A percentile compares a stretch with the other conserved stretches of the same genome.
phyloP scores from a whole-genome alignment of 2,797 vertebrate species.

The Passerculus sandwichensis region DNA sequence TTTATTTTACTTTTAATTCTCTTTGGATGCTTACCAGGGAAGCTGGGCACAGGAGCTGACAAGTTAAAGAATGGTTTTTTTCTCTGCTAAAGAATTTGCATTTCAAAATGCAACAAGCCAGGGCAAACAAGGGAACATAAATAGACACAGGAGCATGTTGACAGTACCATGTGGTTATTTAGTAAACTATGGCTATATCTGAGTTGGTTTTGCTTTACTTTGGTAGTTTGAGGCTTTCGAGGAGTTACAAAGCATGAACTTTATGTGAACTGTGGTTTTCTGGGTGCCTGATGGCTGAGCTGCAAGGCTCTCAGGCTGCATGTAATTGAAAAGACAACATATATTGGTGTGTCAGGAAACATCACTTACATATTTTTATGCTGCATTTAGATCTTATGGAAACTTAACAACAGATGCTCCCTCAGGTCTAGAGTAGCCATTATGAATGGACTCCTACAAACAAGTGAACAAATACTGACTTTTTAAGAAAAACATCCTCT shows the following conservation, averaged over 20 bases:
- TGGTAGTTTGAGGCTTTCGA: neutral
- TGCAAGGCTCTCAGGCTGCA: neutral
- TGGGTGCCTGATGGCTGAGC: neutral
- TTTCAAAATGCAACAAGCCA: neutral
- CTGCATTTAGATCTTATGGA: neutral
- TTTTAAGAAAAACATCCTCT: neutral
- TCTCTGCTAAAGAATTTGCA: neutral
- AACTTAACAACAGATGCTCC: neutral
- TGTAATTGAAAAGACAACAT: slow-evolving; percentile 39
- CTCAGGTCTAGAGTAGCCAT: neutral
- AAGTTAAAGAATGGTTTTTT: neutral
- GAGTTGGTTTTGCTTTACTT: neutral
- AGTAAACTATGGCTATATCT: neutral
- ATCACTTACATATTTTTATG: slow-evolving; percentile 19
- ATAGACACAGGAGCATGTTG: neutral
- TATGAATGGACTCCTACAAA: neutral
- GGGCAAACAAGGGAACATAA: neutral
- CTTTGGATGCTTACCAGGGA: neutral
- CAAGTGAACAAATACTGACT: neutral
- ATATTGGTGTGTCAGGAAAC: slow-evolving; percentile 10
- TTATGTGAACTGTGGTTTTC: slow-evolving; percentile 36
- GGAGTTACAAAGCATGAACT: slow-evolving; percentile 35
- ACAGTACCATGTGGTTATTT: neutral
- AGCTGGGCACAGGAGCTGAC: neutral
- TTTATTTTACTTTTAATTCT: neutral